Evolutionary conservation across 2,888 invertebrate genomes (phyloP), one percentile per base, ranked within the genome.

Genomic region (Morpho deidamia): DNA sequence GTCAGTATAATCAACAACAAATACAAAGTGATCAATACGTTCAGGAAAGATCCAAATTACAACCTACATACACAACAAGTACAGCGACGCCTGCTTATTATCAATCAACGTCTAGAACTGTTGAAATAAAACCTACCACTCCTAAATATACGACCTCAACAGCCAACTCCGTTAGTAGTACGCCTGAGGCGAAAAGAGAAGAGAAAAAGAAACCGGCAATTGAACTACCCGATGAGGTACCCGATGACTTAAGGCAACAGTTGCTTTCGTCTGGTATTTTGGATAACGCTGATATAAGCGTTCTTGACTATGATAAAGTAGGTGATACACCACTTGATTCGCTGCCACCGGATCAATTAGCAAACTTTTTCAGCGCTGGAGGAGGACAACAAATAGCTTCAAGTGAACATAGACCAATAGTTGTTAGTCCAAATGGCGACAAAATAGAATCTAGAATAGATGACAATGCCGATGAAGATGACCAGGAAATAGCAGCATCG

Each of bases 231-330:
- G 96, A 96, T 68, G 96, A 97, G 87, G 96, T 96, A 7, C 97
- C 97, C 5, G 96, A 96, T 62, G 96, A 97, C 67, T 90, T 97
- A 44, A 91, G 96, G 40, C 92, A 95, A 72, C 96, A 97, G 69
- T 83, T 97, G 7, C 81, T 96, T 44, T 94, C 95, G 46, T 96
- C 96, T 0, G 97, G 97, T 39, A 96, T 97, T 66, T 84, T 97
- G 52, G 94, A 95, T 64, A 95, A 96, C 70, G 96, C 96, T 43
- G 95, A 96, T 67, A 96, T 97, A 56, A 96, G 96, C 63, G 92
- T 97, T 45, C 82, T 96, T 55, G 96, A 96, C 81, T 96, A 96
- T 68, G 96, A 96, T 70, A 96, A 96, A 88, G 93, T 96, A 40
- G 96, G 96, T 34, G 96, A 95, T 60, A 95, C 95, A 51, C 94